Conservation (phyloP, 2,797 vertebrate genomes). For the Eulemur coronatus region DNA sequence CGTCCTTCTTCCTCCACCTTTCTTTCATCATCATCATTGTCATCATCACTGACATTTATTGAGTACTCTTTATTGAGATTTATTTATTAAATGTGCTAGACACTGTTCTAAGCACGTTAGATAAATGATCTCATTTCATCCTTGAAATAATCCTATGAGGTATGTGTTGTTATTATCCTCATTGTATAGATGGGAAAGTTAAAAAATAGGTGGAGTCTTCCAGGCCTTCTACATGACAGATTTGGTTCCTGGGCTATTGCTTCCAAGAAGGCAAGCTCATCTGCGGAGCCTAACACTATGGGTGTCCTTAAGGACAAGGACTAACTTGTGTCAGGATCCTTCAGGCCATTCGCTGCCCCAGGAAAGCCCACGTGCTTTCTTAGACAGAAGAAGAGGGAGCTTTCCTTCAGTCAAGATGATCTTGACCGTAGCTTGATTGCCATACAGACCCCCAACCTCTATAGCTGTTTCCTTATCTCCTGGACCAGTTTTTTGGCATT, state of each 20-base stretch:
- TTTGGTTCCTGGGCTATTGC: background rate
- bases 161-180: background rate
- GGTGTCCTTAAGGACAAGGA: background rate
- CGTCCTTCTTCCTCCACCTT: background rate
- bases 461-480: background rate
- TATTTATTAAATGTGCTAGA: background rate
- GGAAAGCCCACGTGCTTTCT: background rate
- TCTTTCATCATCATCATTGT: background rate
- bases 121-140: background rate
- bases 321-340: background rate
- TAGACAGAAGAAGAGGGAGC: background rate
- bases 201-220: background rate
- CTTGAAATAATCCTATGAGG: background rate
- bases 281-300: background rate
- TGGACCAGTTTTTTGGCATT: background rate
- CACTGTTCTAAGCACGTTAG: background rate
- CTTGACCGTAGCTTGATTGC: background rate
- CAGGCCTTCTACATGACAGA: background rate
- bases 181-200: background rate
- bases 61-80: background rate
- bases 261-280: background rate
- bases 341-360: background rate
- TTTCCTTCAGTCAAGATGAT: background rate
- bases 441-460: background rate
- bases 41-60: background rate